Evolutionary conservation across 2,113 vertebrate genomes (phyloP), one percentile per base, ranked within the genome.

Genomic region (Hemiprocne comata): DNA sequence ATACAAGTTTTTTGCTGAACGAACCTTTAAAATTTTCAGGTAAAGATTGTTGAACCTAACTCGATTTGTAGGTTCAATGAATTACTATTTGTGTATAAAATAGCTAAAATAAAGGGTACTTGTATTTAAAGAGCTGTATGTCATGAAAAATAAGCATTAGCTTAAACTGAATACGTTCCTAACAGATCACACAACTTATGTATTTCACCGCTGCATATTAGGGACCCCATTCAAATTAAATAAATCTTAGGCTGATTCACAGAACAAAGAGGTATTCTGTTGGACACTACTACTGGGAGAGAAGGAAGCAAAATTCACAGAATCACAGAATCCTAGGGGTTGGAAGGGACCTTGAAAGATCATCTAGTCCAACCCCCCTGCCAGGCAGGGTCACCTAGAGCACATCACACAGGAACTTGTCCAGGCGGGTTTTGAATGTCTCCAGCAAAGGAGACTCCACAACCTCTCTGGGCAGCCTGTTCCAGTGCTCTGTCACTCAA

Each of bases 161-260:
- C 14, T 86, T n/a, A n/a, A n/a, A 44, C 23, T 50, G 13, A 55
- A 15, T 61, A 31, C 34, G 21, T 74, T 86, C 53, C 36, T 80
- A 64, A 74, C 34, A 12, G 62, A 69, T 4, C 1, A 2, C 28
- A 11, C 1, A 4, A 70, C 61, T 66, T 64, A 42, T 0, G 0
- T 67, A 50, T 73, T 80, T 89, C 34, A 81, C 19, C 25, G 46
- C 25, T 66, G 16, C 10, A 2, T 81, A 3, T 29, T 71, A 51
- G 17, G 24, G 29, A 46, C 44, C 25, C 10, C 3, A 1, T 70
- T 77, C 33, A 54, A 12, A 71, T 83, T 55, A 7, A 62, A 75
- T 64, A 79, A 71, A 74, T 60, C 16, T 33, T 34, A 48, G 17
- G 10, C n/a, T 76, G 18, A 51, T 76, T 87, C 50, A 54, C 13